phyloP scores from a whole-genome alignment of 2,113 vertebrate species.

The Boleophthalmus pectinirostris region DNA sequence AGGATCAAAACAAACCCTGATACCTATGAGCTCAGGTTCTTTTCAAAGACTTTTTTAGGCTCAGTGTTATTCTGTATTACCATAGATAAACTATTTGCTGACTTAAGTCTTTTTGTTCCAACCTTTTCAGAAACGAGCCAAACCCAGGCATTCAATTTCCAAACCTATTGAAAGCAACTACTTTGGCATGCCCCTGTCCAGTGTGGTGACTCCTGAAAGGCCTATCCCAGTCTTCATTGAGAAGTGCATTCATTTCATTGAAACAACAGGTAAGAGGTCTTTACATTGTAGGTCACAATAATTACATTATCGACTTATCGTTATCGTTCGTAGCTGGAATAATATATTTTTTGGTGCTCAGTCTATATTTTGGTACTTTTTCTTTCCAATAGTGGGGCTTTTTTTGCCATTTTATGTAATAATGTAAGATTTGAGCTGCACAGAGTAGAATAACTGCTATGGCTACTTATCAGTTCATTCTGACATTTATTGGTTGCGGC shows the following conservation, averaged over 20 bases:
- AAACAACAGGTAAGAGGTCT: slow-evolving; percentile 84
- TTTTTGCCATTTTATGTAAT: no score
- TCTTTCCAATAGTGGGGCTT: no score
- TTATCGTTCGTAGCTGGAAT: no score
- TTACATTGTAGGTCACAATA: no score
- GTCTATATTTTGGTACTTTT: no score
- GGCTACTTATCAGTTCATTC: no score
- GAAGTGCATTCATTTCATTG: slow-evolving; percentile 93
- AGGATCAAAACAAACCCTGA: slow-evolving; percentile 15
- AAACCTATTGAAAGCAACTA: slow-evolving; percentile 95
- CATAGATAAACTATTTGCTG: neutral
- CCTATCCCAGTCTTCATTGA: slow-evolving; percentile 95
- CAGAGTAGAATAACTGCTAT: no score
- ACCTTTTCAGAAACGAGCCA: slow-evolving; percentile 83
- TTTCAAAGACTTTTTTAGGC: slow-evolving; percentile 1
- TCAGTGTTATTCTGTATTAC: slow-evolving; percentile 7
- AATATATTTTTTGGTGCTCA: no score
- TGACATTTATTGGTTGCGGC: no score
- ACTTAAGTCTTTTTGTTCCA: slow-evolving; percentile 18
- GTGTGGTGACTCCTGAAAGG: slow-evolving; percentile 82
- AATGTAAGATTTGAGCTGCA: no score
- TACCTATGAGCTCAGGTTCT: slow-evolving; percentile 15
- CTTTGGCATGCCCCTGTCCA: slow-evolving; percentile 86
- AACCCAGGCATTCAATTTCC: slow-evolving; percentile 87
- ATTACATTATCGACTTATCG: no score